Percentiles rank a stretch among this genome's conserved stretches.
These are phyloP conservation scores for Sebastes goodei DNA, from an alignment of 2,797 vertebrate genomes.

Conservation along the genomic window DNA sequence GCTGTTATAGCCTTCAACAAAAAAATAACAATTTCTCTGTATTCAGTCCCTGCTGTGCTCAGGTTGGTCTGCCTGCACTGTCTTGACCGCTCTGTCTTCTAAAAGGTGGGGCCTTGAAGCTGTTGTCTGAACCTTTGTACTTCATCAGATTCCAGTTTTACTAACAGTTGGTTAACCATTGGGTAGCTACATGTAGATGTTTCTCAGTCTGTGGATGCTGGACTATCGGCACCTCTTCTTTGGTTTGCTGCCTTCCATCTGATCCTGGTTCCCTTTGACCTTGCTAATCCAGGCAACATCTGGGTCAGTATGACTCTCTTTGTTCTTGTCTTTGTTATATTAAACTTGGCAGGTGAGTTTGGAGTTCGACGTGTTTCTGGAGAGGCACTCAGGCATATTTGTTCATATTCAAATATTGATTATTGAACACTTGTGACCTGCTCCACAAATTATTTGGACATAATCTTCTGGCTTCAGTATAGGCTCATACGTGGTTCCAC, in stretches of 20 bases:
- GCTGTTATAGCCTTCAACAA: constrained; percentile 1
- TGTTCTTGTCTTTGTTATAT: neutral
- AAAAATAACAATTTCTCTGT: neutral
- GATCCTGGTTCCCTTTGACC: neutral
- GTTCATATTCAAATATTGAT: neutral
- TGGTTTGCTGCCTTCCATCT: neutral
- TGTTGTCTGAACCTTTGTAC: neutral
- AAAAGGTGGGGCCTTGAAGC: constrained; percentile 2
- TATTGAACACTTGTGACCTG: neutral
- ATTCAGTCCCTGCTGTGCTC: constrained; percentile 20
- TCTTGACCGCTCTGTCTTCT: constrained; percentile 14
- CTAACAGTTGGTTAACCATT: constrained; percentile 12
- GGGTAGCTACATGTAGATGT: neutral
- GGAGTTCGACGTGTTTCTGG: neutral
- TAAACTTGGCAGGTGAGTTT: neutral
- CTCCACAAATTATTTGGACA: neutral
- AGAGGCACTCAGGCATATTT: neutral
- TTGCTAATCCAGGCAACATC: neutral
- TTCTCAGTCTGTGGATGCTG: neutral
- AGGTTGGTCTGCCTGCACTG: constrained; percentile 1
- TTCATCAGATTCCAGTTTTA: neutral
- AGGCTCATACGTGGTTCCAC: neutral
- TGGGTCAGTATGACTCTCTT: neutral
- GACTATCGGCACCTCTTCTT: neutral
- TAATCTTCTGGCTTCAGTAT: neutral